Conservation (phyloP, 2,888 invertebrate species). For the Synergus japonicus region DNA sequence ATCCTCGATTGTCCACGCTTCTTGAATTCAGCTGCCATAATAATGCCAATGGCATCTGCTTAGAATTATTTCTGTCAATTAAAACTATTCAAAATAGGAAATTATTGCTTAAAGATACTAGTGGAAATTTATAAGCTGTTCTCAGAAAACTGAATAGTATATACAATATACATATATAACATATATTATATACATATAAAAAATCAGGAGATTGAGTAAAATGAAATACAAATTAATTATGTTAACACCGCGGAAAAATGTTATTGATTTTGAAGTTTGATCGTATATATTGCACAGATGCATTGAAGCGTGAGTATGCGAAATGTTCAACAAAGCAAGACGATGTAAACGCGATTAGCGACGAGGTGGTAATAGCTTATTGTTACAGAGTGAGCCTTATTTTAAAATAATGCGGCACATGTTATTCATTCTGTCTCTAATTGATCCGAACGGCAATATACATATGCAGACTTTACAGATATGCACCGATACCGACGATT, state of each 20-base stretch:
- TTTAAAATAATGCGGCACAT: conserved; percentile 32
- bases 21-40: background rate
- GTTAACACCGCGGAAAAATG: conserved; percentile 25
- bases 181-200: background rate
- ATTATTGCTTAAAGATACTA: no score
- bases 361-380: conserved; percentile 40
- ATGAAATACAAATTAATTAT: background rate
- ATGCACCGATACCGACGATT: conserved; percentile 54
- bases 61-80: background rate
- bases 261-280: conserved; percentile 40
- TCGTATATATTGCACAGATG: conserved; percentile 5
- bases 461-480: conserved; percentile 5
- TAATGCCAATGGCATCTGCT: background rate
- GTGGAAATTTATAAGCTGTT: no score
- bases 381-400: conserved; percentile 34
- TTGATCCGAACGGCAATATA: conserved; percentile 22
- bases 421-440: conserved; percentile 39
- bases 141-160: no score
- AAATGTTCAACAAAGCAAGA: conserved; percentile 37
- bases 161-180: no score
- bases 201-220: background rate
- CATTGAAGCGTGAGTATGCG: conserved; percentile 35
- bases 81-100: background rate
- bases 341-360: conserved; percentile 29
- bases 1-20: conserved; percentile 49